Conservation (phyloP, 2,797 vertebrate genomes). For the Ceyx erithaca region DNA sequence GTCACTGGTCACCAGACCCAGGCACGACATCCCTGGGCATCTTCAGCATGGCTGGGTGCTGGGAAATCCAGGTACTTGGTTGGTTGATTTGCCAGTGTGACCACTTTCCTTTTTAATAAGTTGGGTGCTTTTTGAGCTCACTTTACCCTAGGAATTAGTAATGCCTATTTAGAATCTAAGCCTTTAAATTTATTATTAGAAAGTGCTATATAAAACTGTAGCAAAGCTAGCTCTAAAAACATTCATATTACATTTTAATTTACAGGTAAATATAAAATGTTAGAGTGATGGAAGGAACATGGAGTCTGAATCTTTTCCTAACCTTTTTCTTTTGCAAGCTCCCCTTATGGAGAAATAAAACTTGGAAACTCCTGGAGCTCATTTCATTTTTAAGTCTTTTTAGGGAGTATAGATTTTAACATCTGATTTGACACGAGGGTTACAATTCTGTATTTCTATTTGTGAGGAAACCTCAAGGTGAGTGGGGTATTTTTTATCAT, state of each 20-base stretch:
- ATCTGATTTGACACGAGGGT: background rate
- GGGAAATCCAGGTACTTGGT: background rate
- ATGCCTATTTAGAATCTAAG: background rate
- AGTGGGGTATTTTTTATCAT: background rate
- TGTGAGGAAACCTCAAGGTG: background rate
- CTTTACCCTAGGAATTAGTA: background rate
- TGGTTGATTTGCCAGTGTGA: background rate
- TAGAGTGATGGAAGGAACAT: background rate
- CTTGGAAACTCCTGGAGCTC: background rate
- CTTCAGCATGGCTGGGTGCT: background rate
- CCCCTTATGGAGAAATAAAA: background rate
- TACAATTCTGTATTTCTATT: slow-evolving; percentile 12
- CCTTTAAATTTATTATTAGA: background rate
- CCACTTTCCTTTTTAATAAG: background rate
- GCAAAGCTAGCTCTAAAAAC: background rate
- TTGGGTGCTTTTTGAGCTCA: background rate
- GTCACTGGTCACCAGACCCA: background rate
- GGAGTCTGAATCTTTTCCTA: background rate
- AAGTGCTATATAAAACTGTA: background rate
- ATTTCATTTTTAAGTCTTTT: background rate
- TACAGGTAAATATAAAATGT: background rate
- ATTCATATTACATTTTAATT: background rate
- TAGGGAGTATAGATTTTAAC: slow-evolving; percentile 1
- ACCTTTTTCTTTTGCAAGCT: background rate
- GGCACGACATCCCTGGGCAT: background rate